These are phyloP conservation scores for Polypterus senegalus DNA, from an alignment of 2,113 vertebrate species.

Conservation along the genomic window DNA sequence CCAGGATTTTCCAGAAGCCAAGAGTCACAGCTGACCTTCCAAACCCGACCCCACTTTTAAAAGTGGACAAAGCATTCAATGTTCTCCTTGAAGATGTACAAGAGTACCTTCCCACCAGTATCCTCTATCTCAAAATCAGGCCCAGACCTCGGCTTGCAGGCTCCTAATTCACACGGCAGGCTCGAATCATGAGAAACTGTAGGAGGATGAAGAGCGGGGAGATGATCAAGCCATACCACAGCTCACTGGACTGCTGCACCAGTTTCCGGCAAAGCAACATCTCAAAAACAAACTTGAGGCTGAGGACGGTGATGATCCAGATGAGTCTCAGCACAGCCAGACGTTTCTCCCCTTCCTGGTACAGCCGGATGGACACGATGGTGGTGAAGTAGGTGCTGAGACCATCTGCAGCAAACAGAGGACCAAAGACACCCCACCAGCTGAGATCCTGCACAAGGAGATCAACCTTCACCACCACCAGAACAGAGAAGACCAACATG, in stretches of 20 bases:
- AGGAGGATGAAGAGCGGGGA: constrained; percentile 89
- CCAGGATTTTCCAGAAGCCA: too few species aligned
- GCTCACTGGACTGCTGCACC: constrained; percentile 68
- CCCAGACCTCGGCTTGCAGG: background rate
- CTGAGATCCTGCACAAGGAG: constrained; percentile 45
- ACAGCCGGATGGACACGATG: constrained; percentile 90
- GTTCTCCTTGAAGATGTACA: too few species aligned
- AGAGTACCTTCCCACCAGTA: too few species aligned
- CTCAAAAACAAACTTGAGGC: constrained; percentile 95
- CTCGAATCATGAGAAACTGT: constrained; percentile 91
- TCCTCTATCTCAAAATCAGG: too few species aligned
- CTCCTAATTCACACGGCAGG: constrained; percentile 81
- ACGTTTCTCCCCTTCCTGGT: constrained; percentile 92
- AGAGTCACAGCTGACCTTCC: too few species aligned
- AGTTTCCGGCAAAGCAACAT: constrained; percentile 94
- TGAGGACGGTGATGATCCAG: constrained; percentile 93
- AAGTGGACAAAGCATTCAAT: too few species aligned
- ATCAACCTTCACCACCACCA: constrained; percentile 74
- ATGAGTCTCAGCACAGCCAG: constrained; percentile 84
- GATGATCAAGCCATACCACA: constrained; percentile 86
- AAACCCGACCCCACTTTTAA: too few species aligned
- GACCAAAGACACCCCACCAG: constrained; percentile 91
- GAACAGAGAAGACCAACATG: constrained; percentile 70
- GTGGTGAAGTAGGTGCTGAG: constrained; percentile 95
- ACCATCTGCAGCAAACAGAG: constrained; percentile 84